Evolutionary conservation across 2,113 vertebrate genomes (phyloP), one percentile per base, ranked within the genome.

Genomic region (Myotis lucifugus): DNA sequence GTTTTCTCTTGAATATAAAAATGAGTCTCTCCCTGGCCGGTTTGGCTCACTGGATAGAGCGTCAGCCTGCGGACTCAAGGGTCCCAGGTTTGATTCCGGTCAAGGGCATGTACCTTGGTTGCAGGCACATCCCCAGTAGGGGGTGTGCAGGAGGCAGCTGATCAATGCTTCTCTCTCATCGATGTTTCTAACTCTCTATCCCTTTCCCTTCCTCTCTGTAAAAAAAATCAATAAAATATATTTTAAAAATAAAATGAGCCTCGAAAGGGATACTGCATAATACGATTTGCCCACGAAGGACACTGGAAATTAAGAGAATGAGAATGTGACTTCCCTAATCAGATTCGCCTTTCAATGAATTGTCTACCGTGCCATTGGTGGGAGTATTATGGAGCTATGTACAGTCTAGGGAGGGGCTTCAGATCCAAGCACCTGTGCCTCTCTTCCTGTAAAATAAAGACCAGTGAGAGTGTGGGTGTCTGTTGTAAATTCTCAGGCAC

Each of bases 251-350:
- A 21, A 78, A 94, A 91, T 48, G 27, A 85, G 12, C 77, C 74
- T 94, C 32, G 32, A 91, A 86, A 74, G 6, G 25, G 52, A 83
- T 83, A 69, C 4, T 74, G 73, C 54, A 76, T 83, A 74, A 88
- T 85, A 90, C 0, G 83, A 92, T 92, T 93, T 91, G 1, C 46
- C 64, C 56, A 84, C 12, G 15, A 59, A 93, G 50, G 54, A 86
- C 89, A 87, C 1, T 96, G 61, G 70, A 93, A 97, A 93, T 95
- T 76, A 91, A 95, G 66, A 83, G 48, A 95, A 93, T 92, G 32
- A 90, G 76, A 89, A 87, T 56, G 64, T 69, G 64, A 91, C 46
- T 93, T 91, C 34, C 27, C 61, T 94, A 93, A 94, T 95, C 61
- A 83, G 34, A 94, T 92, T 93, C 74, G 74, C 73, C 91, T 79